Conservation (phyloP, 2,113 vertebrate genomes). For the Elephas maximus region DNA sequence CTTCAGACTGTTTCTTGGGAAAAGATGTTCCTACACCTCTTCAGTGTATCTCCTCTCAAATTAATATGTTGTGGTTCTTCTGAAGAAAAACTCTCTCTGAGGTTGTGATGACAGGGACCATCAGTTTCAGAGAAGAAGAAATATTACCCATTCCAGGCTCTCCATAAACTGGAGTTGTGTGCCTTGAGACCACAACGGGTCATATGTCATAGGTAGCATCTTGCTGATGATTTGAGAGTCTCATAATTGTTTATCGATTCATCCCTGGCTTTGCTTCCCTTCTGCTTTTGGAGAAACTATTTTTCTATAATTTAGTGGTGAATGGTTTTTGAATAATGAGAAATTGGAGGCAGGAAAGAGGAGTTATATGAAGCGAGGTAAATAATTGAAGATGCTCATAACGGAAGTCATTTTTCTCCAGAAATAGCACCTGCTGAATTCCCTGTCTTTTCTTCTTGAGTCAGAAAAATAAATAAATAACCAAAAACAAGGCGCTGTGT, state of each 20-base stretch:
- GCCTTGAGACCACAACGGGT: neutral
- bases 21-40: neutral
- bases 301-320: slow-evolving; percentile 76
- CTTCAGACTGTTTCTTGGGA: neutral
- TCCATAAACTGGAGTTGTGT: neutral
- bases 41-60: neutral
- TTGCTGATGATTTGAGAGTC: slow-evolving; percentile 68
- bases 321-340: slow-evolving; percentile 83
- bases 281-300: slow-evolving; percentile 76
- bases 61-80: neutral
- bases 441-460: slow-evolving; percentile 33
- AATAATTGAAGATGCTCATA: slow-evolving; percentile 73
- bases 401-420: slow-evolving; percentile 61
- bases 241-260: slow-evolving; percentile 84
- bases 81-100: slow-evolving; percentile 56
- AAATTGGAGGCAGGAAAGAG: slow-evolving; percentile 60
- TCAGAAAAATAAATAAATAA: slow-evolving; percentile 62
- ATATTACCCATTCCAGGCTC: neutral
- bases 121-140: slow-evolving; percentile 53
- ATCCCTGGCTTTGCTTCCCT: slow-evolving; percentile 66
- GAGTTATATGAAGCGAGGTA: slow-evolving; percentile 47
- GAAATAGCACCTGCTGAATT: slow-evolving; percentile 70
- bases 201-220: slow-evolving; percentile 51
- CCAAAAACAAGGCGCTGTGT: slow-evolving; percentile 48
- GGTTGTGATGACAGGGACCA: slow-evolving; percentile 40